Base-by-base conservation (phyloP, 2,113 vertebrate species). In the Emydura subglobosa region DNA sequence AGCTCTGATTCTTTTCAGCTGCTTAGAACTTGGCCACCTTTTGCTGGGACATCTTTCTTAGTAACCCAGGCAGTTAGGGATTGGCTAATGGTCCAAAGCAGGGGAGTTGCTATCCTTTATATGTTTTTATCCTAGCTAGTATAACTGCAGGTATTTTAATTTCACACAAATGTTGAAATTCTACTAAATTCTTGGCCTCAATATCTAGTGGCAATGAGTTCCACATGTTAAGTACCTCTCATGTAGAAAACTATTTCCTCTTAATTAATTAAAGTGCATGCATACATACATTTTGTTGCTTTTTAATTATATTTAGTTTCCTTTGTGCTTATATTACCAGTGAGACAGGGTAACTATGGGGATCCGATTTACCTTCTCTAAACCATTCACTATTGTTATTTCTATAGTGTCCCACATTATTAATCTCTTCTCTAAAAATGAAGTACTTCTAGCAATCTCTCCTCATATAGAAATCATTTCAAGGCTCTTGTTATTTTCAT, bases 391-490 rank as follows among this genome's bases (percentile, higher is more conserved):
- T 86, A 94, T 24, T 39, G 88, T 54, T 83, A 88, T 86, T 81
- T 88, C 47, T 8, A 4, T 51, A 14, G 90, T 95, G 80, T 12
- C 3, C 54, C 84, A 65, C 31, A 53, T 83, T 86, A 65, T 51
- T 74, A 57, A 81, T 89, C 83, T 42, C 89, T 83, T 82, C 85
- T 91, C 78, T 94, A 6, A 88, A 90, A 87, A 6, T 83, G n/a
- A 34, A 83, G 54, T 42, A 68, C 42, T 11, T 53, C 76, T 65
- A 93, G 79, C 65, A 21, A 78, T 21, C 55, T 93, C 55, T 92
- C 91, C 87, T 95, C 47, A 31, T 59, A 86, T 92, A 90, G 92
- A 96, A 96, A 95, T 93, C 85, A 84, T 61, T 65, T 90, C 88
- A 90, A 85, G 88, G 11, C 51, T 92, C 94, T 47, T 93, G 61